Evolutionary conservation across 1,140 invertebrate genomes (phyloP).

Genomic region (Psix sp.): DNA sequence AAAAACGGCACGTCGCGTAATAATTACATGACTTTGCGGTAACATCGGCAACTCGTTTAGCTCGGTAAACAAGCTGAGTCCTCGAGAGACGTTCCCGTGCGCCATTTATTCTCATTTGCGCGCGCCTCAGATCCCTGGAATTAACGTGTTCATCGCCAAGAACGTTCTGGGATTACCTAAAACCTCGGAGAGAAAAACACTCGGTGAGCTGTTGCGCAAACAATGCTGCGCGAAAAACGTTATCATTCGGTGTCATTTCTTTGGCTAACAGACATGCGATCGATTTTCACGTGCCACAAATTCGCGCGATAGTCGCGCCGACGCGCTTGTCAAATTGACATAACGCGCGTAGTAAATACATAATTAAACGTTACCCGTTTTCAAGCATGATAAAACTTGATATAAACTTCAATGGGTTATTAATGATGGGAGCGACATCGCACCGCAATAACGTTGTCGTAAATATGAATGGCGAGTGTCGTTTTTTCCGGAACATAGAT

Average conservation of each 20-base stretch:
- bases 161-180: slow-evolving; percentile 25
- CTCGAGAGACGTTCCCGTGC: slow-evolving; percentile 28
- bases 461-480: slow-evolving; percentile 43
- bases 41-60: slow-evolving; percentile 43
- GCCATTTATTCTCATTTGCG: slow-evolving; percentile 57
- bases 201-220: slow-evolving; percentile 20
- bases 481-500: slow-evolving; percentile 45
- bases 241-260: slow-evolving; percentile 1
- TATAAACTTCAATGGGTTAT: slow-evolving; percentile 28
- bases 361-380: slow-evolving; percentile 22
- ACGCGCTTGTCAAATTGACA: not conserved
- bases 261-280: slow-evolving; percentile 3
- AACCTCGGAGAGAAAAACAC: slow-evolving; percentile 33
- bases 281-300: not conserved
- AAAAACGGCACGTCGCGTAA: too few species aligned
- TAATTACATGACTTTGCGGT: slow-evolving; percentile 17
- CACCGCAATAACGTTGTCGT: slow-evolving; percentile 23
- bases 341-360: slow-evolving; percentile 12
- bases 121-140: slow-evolving; percentile 29
- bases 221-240: slow-evolving; percentile 11
- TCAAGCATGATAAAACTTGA: slow-evolving; percentile 9
- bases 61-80: slow-evolving; percentile 43
- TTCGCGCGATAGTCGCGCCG: not conserved
- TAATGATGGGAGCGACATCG: slow-evolving; percentile 19
- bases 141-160: slow-evolving; percentile 39